phyloP scores from a whole-genome alignment of 2,888 invertebrate species.

The Toxonevra muliebris region DNA sequence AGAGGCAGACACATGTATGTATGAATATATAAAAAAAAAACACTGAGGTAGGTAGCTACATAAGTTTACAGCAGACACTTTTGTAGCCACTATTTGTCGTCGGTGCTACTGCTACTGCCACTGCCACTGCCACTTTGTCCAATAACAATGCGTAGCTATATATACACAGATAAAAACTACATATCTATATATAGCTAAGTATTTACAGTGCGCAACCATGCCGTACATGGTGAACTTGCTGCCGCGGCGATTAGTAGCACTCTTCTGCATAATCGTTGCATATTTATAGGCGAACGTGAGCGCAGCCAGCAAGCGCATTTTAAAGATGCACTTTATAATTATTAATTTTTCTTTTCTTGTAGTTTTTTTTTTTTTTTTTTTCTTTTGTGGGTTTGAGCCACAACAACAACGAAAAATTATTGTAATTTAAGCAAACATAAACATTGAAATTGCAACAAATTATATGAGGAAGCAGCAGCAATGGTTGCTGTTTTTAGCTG shows the following conservation, averaged over 20 bases:
- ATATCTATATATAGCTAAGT: neutral
- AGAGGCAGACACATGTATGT: neutral
- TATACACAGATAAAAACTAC: neutral
- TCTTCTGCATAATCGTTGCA: constrained; percentile 1
- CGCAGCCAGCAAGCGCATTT: neutral
- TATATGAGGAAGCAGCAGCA: neutral
- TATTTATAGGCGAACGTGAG: constrained; percentile 13
- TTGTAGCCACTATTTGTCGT: constrained; percentile 4
- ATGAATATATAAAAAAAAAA: neutral
- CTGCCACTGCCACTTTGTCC: neutral
- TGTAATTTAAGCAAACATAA: constrained; percentile 12
- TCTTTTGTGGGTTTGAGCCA: too few species aligned
- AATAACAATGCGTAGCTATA: neutral
- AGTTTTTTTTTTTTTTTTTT: too few species aligned
- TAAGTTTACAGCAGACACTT: neutral
- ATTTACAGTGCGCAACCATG: constrained; percentile 1
- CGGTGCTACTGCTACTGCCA: constrained; percentile 11
- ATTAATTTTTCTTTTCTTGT: too few species aligned
- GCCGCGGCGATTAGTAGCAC: neutral
- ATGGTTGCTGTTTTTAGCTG: too few species aligned
- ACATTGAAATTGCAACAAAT: constrained; percentile 26
- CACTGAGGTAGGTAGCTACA: neutral
- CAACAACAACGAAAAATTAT: neutral
- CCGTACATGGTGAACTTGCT: neutral
- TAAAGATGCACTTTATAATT: too few species aligned